Conservation (phyloP, 1,140 invertebrate genomes). For the Heliconius eleuchia region DNA sequence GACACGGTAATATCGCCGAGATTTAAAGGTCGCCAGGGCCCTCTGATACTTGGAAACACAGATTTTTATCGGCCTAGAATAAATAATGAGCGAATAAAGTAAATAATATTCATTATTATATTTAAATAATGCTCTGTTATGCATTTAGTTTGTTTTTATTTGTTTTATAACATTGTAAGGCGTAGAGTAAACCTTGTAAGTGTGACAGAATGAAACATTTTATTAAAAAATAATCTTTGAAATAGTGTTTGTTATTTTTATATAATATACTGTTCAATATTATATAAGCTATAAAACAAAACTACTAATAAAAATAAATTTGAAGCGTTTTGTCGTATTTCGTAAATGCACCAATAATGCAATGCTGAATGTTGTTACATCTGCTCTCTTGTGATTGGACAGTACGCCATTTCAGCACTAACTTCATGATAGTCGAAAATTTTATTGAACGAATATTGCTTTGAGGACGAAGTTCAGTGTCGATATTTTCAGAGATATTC, state of each 20-base stretch:
- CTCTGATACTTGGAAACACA: constrained; percentile 8
- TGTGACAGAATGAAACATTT: no score
- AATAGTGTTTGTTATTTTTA: not conserved
- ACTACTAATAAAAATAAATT: no score
- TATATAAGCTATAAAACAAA: no score
- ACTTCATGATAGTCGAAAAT: not conserved
- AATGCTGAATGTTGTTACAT: not conserved
- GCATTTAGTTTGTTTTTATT: not conserved
- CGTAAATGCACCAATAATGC: not conserved
- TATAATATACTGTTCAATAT: no score
- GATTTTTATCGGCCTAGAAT: constrained; percentile 26
- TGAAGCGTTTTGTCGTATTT: not conserved
- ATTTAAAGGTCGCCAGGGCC: constrained; percentile 21
- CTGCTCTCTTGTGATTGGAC: not conserved
- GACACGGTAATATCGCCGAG: constrained; percentile 14
- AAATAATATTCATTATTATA: constrained; percentile 8
- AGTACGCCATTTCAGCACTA: not conserved
- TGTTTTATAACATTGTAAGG: not conserved
- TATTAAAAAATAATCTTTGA: not conserved
- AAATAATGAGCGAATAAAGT: constrained; percentile 13
- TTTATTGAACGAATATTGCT: not conserved
- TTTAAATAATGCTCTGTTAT: constrained; percentile 3
- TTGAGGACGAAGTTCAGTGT: not conserved
- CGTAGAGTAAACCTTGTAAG: not conserved
- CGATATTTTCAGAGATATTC: not conserved